Evolutionary conservation across 2,797 vertebrate genomes (phyloP), one percentile per base, ranked within the genome.

Genomic region (Xiphophorus birchmanni): DNA sequence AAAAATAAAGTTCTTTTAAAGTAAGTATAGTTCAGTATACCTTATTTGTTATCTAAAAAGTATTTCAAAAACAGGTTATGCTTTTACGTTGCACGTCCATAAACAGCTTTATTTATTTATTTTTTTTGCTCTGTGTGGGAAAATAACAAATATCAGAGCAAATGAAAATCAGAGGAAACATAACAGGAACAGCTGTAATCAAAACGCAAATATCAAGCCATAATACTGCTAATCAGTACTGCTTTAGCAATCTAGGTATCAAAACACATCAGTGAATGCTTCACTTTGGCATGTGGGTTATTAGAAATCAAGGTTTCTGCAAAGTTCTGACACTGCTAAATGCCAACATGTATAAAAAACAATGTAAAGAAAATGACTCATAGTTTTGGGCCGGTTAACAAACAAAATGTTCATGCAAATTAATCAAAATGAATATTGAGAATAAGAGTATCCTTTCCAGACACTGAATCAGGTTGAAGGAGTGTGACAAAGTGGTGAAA

Each of bases 141-240:
- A 32, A 29, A 44, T 15, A 56, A 37, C 32, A 17, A 32, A 45
- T 23, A 69, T 47, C 44, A 52, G 1, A 37, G 45, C 9, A 56
- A 71, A 37, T 40, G 17, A 52, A 67, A 65, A 67, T 74, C 58
- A 80, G 78, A 11, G 45, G 17, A 52, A 52, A 67, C 58, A 50
- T 47, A 29, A 56, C 26, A 56, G 77, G 50, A 32, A 29, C 26
- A 32, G 45, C 56, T 26, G 35, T 52, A 74, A 74, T 74, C 56
- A 74, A 35, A 37, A 65, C 47, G 72, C 73, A 23, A 67, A 63
- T 45, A 80, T 52, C 44, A 8, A 74, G 45, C 37, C 47, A 75
- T 80, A 65, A 67, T 42, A 67, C 47, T 23, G 35, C 56, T 65
- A 74, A 74, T 80, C 45, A 65, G 72, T 21, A 18, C 56, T 32